These are phyloP conservation scores for Agrochola lota DNA, from an alignment of 2,888 invertebrate genomes.

Conservation along the genomic window DNA sequence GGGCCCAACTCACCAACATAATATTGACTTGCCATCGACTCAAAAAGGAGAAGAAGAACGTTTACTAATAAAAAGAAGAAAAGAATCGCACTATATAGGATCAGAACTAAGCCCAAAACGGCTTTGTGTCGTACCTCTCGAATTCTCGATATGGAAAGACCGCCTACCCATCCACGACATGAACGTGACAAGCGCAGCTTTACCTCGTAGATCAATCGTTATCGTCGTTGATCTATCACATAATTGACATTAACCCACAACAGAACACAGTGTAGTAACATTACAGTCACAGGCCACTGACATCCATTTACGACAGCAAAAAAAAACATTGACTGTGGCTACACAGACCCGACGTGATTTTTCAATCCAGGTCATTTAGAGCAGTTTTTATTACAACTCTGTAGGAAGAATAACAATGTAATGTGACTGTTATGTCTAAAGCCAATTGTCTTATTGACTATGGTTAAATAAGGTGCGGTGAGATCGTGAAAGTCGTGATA, in stretches of 20 bases:
- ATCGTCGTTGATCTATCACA: conserved; percentile 15
- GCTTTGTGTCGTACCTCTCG: too few relatives aligned
- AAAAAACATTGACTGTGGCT: conserved; percentile 30
- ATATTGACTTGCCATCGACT: too few relatives aligned
- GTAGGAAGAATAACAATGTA: conserved; percentile 24
- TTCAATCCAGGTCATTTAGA: conserved; percentile 42
- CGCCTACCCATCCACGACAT: too few relatives aligned
- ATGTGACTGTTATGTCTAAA: background rate
- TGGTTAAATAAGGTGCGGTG: background rate
- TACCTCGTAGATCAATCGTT: background rate
- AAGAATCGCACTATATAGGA: too few relatives aligned
- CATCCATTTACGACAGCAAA: conserved; percentile 37
- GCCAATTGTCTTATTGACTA: background rate
- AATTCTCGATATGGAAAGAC: background rate
- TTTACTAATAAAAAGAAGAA: too few relatives aligned
- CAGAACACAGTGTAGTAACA: conserved; percentile 31
- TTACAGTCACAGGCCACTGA: conserved; percentile 49
- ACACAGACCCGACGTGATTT: conserved; percentile 44
- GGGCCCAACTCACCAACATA: too few relatives aligned
- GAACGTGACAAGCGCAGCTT: background rate
- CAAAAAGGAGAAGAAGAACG: too few relatives aligned
- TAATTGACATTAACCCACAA: conserved; percentile 55
- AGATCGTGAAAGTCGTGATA: conserved; percentile 23
- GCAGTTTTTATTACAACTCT: conserved; percentile 27
- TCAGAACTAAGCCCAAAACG: too few relatives aligned